Conservation (phyloP, 2,113 vertebrate species). For the Semicossyphus pulcher region DNA sequence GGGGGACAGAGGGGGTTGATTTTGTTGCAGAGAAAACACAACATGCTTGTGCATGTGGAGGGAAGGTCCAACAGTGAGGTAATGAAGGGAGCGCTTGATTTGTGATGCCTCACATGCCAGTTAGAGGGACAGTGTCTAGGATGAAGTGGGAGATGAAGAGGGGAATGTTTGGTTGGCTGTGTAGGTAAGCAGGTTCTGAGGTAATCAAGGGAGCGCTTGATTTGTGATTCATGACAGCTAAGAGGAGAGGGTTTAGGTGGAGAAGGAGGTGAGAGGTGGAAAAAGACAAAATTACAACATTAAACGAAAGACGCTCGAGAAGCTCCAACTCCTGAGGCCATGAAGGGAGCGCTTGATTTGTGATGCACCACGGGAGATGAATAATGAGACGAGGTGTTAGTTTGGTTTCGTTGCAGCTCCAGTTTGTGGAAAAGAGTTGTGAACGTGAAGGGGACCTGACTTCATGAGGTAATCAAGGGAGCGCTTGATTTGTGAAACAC, state of each 20-base stretch:
- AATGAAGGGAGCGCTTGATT: neutral
- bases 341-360: conserved; percentile 2
- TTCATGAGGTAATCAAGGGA: neutral
- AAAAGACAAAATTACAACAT: no score
- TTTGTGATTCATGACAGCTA: neutral
- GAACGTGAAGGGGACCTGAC: no score
- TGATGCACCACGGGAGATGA: neutral
- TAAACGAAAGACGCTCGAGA: no score
- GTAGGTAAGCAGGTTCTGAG: neutral
- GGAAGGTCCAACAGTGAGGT: neutral
- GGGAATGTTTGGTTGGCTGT: neutral
- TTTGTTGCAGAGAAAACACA: neutral
- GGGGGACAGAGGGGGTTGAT: neutral
- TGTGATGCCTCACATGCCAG: neutral
- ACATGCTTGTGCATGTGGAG: neutral
- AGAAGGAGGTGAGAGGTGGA: no score
- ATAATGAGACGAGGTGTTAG: neutral
- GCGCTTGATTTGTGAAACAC: neutral
- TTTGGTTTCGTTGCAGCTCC: neutral
- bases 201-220: neutral
- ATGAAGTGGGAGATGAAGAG: neutral
- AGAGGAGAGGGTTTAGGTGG: no score
- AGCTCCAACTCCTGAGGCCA: no score
- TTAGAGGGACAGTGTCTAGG: neutral
- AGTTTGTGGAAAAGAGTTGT: neutral